phyloP scores from a whole-genome alignment of 2,888 invertebrate genomes.

The Ditula angustiorana region DNA sequence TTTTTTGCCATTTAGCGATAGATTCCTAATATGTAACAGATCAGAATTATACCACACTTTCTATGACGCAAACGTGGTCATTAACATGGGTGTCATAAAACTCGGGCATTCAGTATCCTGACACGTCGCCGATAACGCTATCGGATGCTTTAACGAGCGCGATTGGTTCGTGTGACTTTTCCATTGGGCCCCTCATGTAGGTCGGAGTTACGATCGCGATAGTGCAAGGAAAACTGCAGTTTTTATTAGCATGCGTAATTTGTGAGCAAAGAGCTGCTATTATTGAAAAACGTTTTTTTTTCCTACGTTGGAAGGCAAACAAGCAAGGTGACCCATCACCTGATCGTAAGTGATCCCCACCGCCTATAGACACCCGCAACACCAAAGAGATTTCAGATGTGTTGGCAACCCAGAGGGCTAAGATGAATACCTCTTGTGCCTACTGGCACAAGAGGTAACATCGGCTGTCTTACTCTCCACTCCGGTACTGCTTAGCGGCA shows the following conservation, averaged over 20 bases:
- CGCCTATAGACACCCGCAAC: too few species aligned
- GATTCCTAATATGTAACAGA: not conserved
- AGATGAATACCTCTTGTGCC: too few species aligned
- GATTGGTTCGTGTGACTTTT: slow-evolving; percentile 70
- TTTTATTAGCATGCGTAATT: slow-evolving; percentile 36
- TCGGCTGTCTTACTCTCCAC: too few species aligned
- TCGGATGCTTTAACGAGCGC: slow-evolving; percentile 70
- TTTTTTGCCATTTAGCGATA: too few species aligned
- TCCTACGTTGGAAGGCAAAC: too few species aligned
- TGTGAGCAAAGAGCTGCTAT: not conserved
- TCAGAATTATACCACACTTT: not conserved
- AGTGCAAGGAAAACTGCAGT: slow-evolving; percentile 36
- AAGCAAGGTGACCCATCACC: too few species aligned
- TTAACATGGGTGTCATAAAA: slow-evolving; percentile 29
- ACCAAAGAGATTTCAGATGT: too few species aligned
- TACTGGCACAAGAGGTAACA: too few species aligned
- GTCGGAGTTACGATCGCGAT: slow-evolving; percentile 57
- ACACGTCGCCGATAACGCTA: slow-evolving; percentile 57
- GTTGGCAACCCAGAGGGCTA: too few species aligned
- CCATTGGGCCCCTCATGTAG: slow-evolving; percentile 68
- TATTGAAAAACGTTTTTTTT: too few species aligned
- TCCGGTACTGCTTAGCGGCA: too few species aligned
- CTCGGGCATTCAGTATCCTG: slow-evolving; percentile 42
- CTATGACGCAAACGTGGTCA: slow-evolving; percentile 25
- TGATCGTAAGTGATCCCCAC: too few species aligned